These are phyloP conservation scores for Charaxes varanes DNA, from an alignment of 1,140 invertebrate genomes.

Conservation along the genomic window DNA sequence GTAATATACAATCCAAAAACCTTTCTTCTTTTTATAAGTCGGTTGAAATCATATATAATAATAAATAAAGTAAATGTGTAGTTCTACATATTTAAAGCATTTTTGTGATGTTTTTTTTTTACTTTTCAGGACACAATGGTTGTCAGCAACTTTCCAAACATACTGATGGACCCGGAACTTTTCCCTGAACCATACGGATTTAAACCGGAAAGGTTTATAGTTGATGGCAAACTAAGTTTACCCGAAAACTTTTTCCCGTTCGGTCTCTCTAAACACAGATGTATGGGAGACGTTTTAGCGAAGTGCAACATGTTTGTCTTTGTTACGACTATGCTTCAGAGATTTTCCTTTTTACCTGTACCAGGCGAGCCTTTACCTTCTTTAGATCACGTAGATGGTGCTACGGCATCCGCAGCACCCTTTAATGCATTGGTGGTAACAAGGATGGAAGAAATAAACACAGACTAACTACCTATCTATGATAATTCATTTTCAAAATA, in stretches of 20 bases:
- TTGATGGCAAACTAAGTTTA: slow-evolving; percentile 78
- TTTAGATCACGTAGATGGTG: slow-evolving; percentile 81
- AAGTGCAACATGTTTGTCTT: slow-evolving; percentile 91
- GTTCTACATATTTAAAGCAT: too few species aligned
- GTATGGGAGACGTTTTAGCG: slow-evolving; percentile 55
- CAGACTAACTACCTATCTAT: too few species aligned
- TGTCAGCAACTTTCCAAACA: slow-evolving; percentile 85
- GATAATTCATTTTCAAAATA: too few species aligned
- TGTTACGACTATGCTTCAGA: slow-evolving; percentile 84
- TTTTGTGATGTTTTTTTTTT: background rate
- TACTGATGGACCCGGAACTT: slow-evolving; percentile 81
- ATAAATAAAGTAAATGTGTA: too few species aligned
- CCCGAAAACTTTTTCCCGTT: slow-evolving; percentile 87
- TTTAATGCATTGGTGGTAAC: slow-evolving; percentile 79
- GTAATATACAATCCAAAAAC: too few species aligned
- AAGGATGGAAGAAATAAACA: too few species aligned
- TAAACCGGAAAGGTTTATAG: slow-evolving; percentile 85
- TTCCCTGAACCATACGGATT: slow-evolving; percentile 85
- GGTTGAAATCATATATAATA: too few species aligned
- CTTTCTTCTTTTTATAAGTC: too few species aligned
- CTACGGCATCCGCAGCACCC: slow-evolving; percentile 82
- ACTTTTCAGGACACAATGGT: slow-evolving; percentile 88
- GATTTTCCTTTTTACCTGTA: slow-evolving; percentile 80
- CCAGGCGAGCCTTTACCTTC: slow-evolving; percentile 78
- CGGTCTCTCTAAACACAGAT: slow-evolving; percentile 82